Conservation (phyloP, 2,113 vertebrate genomes). For the Oreochromis spilurus region DNA sequence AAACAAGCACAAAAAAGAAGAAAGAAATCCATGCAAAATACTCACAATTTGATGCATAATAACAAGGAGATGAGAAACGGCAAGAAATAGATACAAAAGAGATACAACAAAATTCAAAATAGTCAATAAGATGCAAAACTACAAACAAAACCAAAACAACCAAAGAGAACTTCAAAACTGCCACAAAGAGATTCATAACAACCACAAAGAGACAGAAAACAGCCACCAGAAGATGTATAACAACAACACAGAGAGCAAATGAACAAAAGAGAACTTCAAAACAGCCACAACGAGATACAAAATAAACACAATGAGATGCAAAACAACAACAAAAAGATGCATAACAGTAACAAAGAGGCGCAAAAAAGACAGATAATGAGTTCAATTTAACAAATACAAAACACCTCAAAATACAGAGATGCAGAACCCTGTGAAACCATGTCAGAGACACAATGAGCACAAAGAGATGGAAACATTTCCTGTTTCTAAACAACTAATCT, state of each 20-base stretch:
- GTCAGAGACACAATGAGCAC: not conserved
- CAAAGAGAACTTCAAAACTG: not conserved
- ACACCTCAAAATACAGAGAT: not conserved
- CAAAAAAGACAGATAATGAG: not conserved
- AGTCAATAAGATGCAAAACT: not conserved
- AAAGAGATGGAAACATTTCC: not conserved
- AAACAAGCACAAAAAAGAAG: not conserved
- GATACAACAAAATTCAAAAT: not conserved
- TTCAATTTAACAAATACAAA: not conserved
- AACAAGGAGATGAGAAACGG: not conserved
- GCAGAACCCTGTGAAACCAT: not conserved
- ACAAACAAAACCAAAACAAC: not conserved
- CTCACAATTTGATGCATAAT: not conserved
- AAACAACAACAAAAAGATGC: not conserved
- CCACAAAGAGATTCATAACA: not conserved
- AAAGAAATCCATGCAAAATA: not conserved
- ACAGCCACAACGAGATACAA: not conserved
- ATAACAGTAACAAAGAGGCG: fast-evolving
- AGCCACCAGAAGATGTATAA: not conserved
- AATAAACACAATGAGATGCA: not conserved
- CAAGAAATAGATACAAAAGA: not conserved
- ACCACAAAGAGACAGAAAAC: not conserved
- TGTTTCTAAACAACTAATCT: not conserved
- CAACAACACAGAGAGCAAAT: not conserved
- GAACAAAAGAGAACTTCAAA: not conserved